A percentile compares a stretch with the other conserved stretches of the same genome.
Conservation (phyloP, 2,113 vertebrate genomes). For the Gobius niger region DNA sequence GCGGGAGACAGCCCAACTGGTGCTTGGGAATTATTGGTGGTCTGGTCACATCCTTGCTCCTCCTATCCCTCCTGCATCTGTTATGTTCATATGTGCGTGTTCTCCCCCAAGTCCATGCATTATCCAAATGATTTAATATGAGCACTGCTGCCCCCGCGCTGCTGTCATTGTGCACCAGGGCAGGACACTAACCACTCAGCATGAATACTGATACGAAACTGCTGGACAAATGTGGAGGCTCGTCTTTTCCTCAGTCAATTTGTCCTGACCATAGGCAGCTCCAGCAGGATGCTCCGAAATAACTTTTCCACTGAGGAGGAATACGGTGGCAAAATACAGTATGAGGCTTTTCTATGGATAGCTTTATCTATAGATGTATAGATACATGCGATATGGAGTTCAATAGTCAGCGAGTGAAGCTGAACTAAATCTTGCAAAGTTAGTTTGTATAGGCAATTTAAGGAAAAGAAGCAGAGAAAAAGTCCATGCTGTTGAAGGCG, state of each 20-base stretch:
- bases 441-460: too few relatives aligned
- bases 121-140: conserved; percentile 72
- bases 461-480: too few relatives aligned
- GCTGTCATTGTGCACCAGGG: conserved; percentile 47
- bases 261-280: background rate
- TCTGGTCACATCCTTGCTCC: conserved; percentile 50
- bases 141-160: conserved; percentile 35
- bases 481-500: too few relatives aligned
- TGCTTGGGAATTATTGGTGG: conserved; percentile 34
- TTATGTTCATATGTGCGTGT: conserved; percentile 43
- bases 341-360: too few relatives aligned
- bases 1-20: conserved; percentile 7
- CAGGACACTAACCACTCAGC: conserved; percentile 37
- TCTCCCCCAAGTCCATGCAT: conserved; percentile 55
- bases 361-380: too few relatives aligned
- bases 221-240: conserved; percentile 17
- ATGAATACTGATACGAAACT: conserved; percentile 35
- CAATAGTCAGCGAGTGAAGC: too few relatives aligned
- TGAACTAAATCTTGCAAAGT: too few relatives aligned
- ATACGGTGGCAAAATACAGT: too few relatives aligned
- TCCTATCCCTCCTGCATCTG: conserved; percentile 29
- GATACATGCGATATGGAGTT: too few relatives aligned
- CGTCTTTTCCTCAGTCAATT: background rate
- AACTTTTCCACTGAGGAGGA: background rate
- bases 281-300: background rate